Evolutionary conservation across 1,140 invertebrate species (phyloP).

Genomic region (Drosophila truncata): DNA sequence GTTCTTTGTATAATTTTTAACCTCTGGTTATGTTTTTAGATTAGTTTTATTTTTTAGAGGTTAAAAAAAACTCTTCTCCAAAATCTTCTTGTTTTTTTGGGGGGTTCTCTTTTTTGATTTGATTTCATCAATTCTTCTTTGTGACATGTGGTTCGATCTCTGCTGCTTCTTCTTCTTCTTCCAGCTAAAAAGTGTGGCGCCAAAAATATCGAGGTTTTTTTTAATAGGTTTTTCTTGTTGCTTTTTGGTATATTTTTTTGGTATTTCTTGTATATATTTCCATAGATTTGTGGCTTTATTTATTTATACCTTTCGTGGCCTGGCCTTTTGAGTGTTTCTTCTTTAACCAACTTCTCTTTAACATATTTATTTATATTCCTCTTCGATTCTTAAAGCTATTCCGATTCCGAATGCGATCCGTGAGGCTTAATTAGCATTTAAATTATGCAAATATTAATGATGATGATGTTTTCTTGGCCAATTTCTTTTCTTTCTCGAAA

Average conservation of each 20-base stretch:
- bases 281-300: slow-evolving; percentile 43
- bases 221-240: neutral
- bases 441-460: slow-evolving; percentile 77
- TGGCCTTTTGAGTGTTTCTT: slow-evolving; percentile 15
- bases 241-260: slow-evolving; percentile 14
- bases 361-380: neutral
- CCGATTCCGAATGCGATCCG: slow-evolving; percentile 10
- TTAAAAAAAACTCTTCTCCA: neutral
- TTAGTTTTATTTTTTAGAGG: neutral
- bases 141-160: slow-evolving; percentile 21
- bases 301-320: slow-evolving; percentile 62
- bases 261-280: slow-evolving; percentile 41
- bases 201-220: slow-evolving; percentile 39
- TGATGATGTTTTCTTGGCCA: slow-evolving; percentile 17
- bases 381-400: neutral
- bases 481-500: slow-evolving; percentile 53
- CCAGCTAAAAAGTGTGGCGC: slow-evolving; percentile 24
- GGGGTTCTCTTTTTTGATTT: slow-evolving; percentile 12
- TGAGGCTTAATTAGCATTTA: slow-evolving; percentile 69
- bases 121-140: slow-evolving; percentile 9
- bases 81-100: neutral
- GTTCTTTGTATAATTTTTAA: too few species aligned
- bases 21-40: too few species aligned
- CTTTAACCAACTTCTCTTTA: slow-evolving; percentile 19
- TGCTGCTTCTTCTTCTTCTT: neutral